Evolutionary conservation across 2,113 vertebrate genomes (phyloP).

Genomic region (Catharus minimus): DNA sequence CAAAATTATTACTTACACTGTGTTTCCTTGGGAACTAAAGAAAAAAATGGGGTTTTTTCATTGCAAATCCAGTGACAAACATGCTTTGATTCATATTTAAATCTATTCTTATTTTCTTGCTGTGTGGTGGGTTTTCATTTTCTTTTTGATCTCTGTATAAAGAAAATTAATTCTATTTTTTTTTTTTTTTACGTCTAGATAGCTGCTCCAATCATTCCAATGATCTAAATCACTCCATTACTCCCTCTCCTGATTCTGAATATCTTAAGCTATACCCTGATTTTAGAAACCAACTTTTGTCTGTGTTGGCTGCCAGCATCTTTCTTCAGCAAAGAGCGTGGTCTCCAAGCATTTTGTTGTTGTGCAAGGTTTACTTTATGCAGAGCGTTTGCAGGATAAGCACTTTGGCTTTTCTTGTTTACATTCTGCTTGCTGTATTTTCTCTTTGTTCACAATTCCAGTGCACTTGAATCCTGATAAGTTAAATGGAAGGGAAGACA

Average conservation of each 20-base stretch:
- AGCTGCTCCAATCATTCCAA: neutral
- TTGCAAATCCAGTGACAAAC: neutral
- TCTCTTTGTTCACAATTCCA: conserved; percentile 24
- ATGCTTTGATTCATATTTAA: neutral
- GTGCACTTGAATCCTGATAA: conserved; percentile 4
- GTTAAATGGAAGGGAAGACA: conserved; percentile 24
- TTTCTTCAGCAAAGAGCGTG: neutral
- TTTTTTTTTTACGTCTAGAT: neutral
- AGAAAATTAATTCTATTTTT: neutral
- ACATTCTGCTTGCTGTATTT: conserved; percentile 22
- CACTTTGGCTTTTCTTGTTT: conserved; percentile 11
- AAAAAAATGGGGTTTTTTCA: neutral
- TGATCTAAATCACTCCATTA: neutral
- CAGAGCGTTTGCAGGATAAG: neutral
- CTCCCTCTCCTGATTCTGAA: neutral
- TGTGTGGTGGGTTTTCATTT: fast-evolving
- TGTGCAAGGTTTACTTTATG: conserved; percentile 9
- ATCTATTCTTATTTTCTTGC: neutral
- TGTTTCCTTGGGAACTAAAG: conserved; percentile 6
- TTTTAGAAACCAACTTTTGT: conserved; percentile 34
- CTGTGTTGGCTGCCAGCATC: neutral
- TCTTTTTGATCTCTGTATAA: neutral
- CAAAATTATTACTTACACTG: neutral
- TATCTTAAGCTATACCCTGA: neutral
- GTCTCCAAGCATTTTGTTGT: neutral